Evolutionary conservation across 2,888 invertebrate species (phyloP).

Genomic region (Drosophila conformis): DNA sequence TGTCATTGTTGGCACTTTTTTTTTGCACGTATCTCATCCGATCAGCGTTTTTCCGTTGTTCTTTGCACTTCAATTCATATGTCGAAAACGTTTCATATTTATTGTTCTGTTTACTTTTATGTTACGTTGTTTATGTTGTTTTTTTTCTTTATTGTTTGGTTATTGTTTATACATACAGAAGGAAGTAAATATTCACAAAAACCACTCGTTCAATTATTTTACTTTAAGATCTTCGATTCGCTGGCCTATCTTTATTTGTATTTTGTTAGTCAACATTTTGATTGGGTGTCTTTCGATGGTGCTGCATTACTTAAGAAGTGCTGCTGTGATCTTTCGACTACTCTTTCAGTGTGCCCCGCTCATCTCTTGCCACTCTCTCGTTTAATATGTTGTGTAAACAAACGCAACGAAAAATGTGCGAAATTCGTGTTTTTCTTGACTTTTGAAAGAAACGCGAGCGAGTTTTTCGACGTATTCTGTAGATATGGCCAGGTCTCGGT

Average conservation of each 20-base stretch:
- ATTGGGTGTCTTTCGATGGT: not conserved
- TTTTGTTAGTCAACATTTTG: constrained; percentile 2
- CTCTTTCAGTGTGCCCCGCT: not conserved
- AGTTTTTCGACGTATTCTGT: constrained; percentile 32
- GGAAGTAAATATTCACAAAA: constrained; percentile 40
- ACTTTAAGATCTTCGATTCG: constrained; percentile 13
- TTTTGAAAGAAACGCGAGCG: constrained; percentile 45
- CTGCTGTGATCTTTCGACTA: not conserved
- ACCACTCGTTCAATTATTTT: constrained; percentile 26
- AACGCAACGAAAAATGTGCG: constrained; percentile 42
- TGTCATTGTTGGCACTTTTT: not conserved
- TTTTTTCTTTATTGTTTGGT: not conserved
- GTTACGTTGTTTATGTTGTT: not conserved
- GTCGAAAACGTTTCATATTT: constrained; percentile 23
- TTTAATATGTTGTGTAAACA: constrained; percentile 38
- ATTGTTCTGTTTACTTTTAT: constrained; percentile 28
- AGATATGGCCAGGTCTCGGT: constrained; percentile 36
- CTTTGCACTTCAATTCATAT: constrained; percentile 8
- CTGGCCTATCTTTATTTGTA: constrained; percentile 8
- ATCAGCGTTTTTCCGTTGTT: not conserved
- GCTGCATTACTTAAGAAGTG: not conserved
- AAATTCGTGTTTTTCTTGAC: constrained; percentile 58
- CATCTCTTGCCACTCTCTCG: constrained; percentile 12
- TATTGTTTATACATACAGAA: constrained; percentile 15
- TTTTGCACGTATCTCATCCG: not conserved